Evolutionary conservation across 2,797 vertebrate species (phyloP), one percentile per base, ranked within the genome.

Genomic region (Microctenopoma stevenorrisi): DNA sequence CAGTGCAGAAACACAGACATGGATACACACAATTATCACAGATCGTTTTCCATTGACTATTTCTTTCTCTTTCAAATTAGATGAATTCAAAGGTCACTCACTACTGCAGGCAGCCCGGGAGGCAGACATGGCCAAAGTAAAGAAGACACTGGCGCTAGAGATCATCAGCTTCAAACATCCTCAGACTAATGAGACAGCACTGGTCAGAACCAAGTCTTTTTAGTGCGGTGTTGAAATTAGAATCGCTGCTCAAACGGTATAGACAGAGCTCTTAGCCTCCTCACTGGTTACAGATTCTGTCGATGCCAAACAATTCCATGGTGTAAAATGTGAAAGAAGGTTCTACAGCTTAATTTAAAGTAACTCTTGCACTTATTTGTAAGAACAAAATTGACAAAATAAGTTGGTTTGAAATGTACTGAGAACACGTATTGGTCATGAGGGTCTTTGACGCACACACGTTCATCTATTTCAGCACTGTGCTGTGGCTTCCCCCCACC

Each of bases 91-190:
- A 94, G 98, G 98, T 85, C 98, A 99, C 89, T 97, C 97, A 22
- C 92, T 99, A 86, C 94, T 99, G 59, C 98, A 99, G 92, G 97
- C 97, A n/a, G 96, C 98, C 52, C 95, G 96, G 64, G 98, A 99
- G 88, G 97, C 96, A 8, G 98, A 99, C 83, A 92, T 98, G 93
- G 94, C 96, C 76, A 98, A 98, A 95, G 96, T 99, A 72, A 99
- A 99, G 87, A 99, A 99, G 91, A 96, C 96, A 0, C 93, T 98
- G 74, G 95, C 96, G 80, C 94, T 98, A 89, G 98, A 99, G 91
- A 96, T 98, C 89, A 98, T 99, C 88, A 96, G 97, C 91, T 99
- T 99, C 93, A 99, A 99, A 90, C 98, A 99, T 79, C 98, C 98
- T 6, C 97, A 99, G 90, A 96, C 96, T 0, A 97, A 98, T 62